These are phyloP conservation scores for Acrocera orbiculus DNA, from an alignment of 2,888 invertebrate species.

Conservation along the genomic window DNA sequence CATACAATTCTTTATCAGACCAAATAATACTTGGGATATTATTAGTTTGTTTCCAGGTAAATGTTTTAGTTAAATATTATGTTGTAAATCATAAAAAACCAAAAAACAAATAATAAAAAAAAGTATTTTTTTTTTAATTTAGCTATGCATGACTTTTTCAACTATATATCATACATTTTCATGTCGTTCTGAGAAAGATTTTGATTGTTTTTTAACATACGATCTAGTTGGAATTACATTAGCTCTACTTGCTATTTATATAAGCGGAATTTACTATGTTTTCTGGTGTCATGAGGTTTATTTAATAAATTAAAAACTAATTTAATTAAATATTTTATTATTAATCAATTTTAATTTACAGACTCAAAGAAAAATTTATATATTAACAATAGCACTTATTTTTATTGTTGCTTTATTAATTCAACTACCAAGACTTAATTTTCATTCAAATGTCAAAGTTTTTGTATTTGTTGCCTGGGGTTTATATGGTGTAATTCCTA, in stretches of 20 bases:
- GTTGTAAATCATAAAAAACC: not conserved
- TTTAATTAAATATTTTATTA: slow-evolving; percentile 3
- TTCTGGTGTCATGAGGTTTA: slow-evolving; percentile 88
- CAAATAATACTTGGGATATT: slow-evolving; percentile 70
- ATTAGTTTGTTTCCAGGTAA: slow-evolving; percentile 76
- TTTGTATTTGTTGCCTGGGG: slow-evolving; percentile 73
- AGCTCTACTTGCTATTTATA: slow-evolving; percentile 82
- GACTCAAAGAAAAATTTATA: slow-evolving; percentile 64
- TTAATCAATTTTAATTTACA: slow-evolving; percentile 27
- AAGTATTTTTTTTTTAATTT: slow-evolving; percentile 25
- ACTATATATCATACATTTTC: slow-evolving; percentile 88
- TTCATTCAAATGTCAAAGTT: slow-evolving; percentile 55
- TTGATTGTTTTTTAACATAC: slow-evolving; percentile 69
- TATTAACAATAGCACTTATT: slow-evolving; percentile 63
- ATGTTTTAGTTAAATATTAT: too few relatives aligned
- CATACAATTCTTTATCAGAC: slow-evolving; percentile 62
- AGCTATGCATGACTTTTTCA: slow-evolving; percentile 86
- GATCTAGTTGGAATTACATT: slow-evolving; percentile 88
- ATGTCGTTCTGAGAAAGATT: slow-evolving; percentile 74
- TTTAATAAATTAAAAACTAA: slow-evolving; percentile 12
- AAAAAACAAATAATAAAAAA: not conserved
- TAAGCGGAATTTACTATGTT: slow-evolving; percentile 90
- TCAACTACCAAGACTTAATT: slow-evolving; percentile 55
- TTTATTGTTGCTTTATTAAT: slow-evolving; percentile 63
- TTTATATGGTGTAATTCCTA: slow-evolving; percentile 76